A percentile compares a stretch with the other conserved stretches of the same genome.
These are phyloP conservation scores for Tyrannus savana DNA, from an alignment of 2,113 vertebrate genomes.

Conservation along the genomic window DNA sequence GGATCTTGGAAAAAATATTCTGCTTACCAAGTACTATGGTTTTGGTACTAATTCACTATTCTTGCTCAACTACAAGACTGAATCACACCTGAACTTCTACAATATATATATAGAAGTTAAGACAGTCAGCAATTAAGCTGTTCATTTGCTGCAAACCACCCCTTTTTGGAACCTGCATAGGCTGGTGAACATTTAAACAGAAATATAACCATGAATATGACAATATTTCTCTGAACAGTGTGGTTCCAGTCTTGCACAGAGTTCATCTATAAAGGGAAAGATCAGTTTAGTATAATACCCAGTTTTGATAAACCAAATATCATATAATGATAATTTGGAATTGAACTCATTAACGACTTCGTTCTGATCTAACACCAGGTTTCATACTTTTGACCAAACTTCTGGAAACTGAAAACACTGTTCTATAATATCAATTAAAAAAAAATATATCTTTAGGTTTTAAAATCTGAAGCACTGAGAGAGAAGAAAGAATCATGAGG, in stretches of 20 bases:
- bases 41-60: not conserved
- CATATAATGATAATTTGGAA: not conserved
- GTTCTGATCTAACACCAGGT: not conserved
- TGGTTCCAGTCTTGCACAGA: not conserved
- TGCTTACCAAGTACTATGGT: not conserved
- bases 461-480: not conserved
- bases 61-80: not conserved
- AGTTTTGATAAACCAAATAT: not conserved
- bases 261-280: not conserved
- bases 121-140: not conserved
- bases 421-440: not conserved
- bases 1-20: not conserved
- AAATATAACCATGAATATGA: not conserved
- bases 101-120: not conserved
- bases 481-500: not conserved
- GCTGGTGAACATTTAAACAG: not conserved
- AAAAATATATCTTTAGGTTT: not conserved
- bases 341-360: not conserved
- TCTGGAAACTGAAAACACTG: not conserved
- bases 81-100: not conserved
- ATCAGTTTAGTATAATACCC: not conserved
- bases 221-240: not conserved
- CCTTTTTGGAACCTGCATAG: not conserved
- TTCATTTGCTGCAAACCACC: not conserved
- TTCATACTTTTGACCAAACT: not conserved